phyloP scores from a whole-genome alignment of 2,797 vertebrate species.

The Diceros bicornis region DNA sequence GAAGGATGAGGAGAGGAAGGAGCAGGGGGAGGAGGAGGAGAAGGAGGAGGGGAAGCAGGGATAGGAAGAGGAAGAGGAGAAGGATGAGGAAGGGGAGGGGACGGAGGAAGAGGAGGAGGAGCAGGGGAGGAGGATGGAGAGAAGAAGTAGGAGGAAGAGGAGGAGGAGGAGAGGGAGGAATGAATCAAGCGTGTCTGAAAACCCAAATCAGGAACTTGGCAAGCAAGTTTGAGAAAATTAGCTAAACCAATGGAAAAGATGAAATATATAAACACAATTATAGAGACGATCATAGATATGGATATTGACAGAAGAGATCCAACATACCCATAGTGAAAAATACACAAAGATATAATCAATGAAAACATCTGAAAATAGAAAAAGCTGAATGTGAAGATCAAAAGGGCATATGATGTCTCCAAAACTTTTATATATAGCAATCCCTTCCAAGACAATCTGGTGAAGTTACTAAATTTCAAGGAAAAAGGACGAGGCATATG shows the following conservation, averaged over 20 bases:
- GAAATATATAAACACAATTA: neutral
- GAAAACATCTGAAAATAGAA: constrained; percentile 59
- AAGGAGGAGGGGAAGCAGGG: too few species aligned
- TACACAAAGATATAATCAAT: constrained; percentile 63
- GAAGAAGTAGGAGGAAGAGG: too few species aligned
- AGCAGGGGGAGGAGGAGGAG: fast-evolving
- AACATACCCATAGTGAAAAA: constrained; percentile 47
- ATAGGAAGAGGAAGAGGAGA: too few species aligned
- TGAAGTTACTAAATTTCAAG: neutral
- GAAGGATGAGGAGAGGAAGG: too few species aligned
- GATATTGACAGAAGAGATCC: neutral
- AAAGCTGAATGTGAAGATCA: constrained; percentile 50
- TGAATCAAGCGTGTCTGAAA: neutral
- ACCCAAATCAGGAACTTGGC: neutral
- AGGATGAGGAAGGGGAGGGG: neutral
- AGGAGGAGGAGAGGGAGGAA: too few species aligned
- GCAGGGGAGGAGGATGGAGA: too few species aligned
- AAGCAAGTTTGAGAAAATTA: constrained; percentile 33
- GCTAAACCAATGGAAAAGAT: constrained; percentile 45
- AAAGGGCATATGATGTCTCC: neutral
- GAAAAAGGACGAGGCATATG: neutral
- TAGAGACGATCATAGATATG: neutral
- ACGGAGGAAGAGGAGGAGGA: too few species aligned
- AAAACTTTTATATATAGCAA: neutral
- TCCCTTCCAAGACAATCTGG: neutral